Conservation (phyloP, 2,797 vertebrate genomes). For the Capromys pilorides region DNA sequence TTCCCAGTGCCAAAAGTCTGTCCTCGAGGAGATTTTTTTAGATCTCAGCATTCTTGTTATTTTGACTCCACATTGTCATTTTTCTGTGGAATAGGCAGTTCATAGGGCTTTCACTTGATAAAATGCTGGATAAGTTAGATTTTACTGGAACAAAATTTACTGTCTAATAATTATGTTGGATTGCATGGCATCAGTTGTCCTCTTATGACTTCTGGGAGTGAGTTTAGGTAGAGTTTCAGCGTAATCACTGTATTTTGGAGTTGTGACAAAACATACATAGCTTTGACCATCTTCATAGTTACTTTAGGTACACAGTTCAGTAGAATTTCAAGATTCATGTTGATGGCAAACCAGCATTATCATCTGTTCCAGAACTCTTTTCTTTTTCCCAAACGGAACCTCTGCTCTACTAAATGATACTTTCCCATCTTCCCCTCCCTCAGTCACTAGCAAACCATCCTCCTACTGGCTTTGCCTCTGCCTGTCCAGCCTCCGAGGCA, state of each 20-base stretch:
- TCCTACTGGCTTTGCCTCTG: background rate
- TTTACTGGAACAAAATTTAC: background rate
- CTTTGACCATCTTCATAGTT: background rate
- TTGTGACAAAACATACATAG: background rate
- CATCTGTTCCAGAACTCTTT: background rate
- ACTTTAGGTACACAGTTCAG: background rate
- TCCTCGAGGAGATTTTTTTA: background rate
- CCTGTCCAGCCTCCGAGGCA: background rate
- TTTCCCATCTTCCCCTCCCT: accelerated
- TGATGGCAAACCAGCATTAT: background rate
- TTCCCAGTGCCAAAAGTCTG: background rate
- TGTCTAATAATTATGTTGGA: background rate
- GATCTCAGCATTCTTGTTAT: background rate
- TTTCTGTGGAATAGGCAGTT: background rate
- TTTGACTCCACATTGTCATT: background rate
- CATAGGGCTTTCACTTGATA: background rate
- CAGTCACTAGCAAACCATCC: no score
- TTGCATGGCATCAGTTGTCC: background rate
- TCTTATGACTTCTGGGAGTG: background rate
- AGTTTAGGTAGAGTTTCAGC: background rate
- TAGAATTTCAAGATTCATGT: background rate
- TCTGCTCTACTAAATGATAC: background rate
- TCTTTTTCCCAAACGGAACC: background rate
- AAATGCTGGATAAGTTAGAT: background rate
- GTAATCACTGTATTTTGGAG: background rate